Percentiles rank a stretch among this genome's conserved stretches.
Evolutionary conservation across 2,113 vertebrate genomes (phyloP).

Genomic region (Sorex fumeus): DNA sequence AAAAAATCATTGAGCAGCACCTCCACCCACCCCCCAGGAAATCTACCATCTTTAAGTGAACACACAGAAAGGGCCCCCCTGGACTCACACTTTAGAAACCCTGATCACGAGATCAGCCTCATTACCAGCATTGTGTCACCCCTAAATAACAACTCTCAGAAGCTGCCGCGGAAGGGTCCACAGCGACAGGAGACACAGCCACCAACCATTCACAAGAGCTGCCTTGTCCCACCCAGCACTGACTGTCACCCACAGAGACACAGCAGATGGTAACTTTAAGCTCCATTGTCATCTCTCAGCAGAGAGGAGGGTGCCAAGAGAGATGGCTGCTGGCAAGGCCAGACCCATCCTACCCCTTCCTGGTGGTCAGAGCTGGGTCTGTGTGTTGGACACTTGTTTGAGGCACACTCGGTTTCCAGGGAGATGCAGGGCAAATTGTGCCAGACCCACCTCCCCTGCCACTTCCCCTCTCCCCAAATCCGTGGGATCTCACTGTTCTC

Average conservation of each 20-base stretch:
- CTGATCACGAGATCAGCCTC: not conserved
- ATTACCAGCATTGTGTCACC: not conserved
- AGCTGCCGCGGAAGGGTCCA: conserved; percentile 10
- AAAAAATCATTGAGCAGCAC: too few species aligned
- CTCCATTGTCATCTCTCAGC: conserved; percentile 65
- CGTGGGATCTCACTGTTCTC: conserved; percentile 75
- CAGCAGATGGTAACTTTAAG: conserved; percentile 69
- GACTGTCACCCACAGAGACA: conserved; percentile 68
- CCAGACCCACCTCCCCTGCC: conserved; percentile 34
- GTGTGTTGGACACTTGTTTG: conserved; percentile 9
- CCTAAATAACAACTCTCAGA: not conserved
- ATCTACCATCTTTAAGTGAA: too few species aligned
- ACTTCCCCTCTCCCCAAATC: conserved; percentile 67
- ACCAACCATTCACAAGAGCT: conserved; percentile 10
- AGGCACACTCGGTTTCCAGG: conserved; percentile 71
- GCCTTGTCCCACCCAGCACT: conserved; percentile 71
- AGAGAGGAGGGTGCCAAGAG: not conserved
- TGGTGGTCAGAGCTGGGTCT: conserved; percentile 8
- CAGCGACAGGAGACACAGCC: conserved; percentile 15
- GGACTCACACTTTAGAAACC: too few species aligned
- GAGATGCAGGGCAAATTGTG: conserved; percentile 63
- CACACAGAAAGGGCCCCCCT: too few species aligned
- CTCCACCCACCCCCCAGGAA: too few species aligned
- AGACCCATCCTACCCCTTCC: not conserved
- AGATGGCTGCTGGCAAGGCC: conserved; percentile 9